Percentiles rank a stretch among this genome's conserved stretches.
Evolutionary conservation across 2,888 invertebrate species (phyloP).

Genomic region (Spodoptera exigua): DNA sequence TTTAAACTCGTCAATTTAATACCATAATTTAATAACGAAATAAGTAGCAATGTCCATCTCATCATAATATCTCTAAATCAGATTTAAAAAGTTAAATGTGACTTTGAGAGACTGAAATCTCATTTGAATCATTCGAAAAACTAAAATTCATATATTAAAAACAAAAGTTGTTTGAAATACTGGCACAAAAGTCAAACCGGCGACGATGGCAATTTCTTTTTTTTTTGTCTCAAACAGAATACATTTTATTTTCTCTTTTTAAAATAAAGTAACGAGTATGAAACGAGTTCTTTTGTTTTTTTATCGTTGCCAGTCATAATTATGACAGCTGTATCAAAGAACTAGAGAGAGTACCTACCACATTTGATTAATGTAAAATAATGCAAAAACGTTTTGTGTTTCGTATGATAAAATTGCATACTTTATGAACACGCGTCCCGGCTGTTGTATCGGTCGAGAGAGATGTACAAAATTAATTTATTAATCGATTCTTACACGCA

Average conservation of each 20-base stretch:
- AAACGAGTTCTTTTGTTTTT: not conserved
- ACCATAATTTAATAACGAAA: too few relatives aligned
- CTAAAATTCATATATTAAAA: too few relatives aligned
- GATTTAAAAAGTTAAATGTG: too few relatives aligned
- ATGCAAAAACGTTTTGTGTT: slow-evolving; percentile 46
- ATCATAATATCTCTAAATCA: too few relatives aligned
- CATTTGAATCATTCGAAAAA: too few relatives aligned
- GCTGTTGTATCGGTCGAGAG: slow-evolving; percentile 29
- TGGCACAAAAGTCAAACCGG: too few relatives aligned
- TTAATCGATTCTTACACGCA: slow-evolving; percentile 60
- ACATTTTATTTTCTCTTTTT: not conserved
- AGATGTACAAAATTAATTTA: slow-evolving; percentile 45
- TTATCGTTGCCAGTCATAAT: not conserved
- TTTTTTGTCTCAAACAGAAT: too few relatives aligned
- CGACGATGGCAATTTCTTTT: too few relatives aligned
- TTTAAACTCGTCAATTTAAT: too few relatives aligned
- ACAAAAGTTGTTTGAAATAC: too few relatives aligned
- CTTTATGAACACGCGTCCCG: slow-evolving; percentile 44
- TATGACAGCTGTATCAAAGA: slow-evolving; percentile 3
- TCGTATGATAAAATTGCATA: slow-evolving; percentile 49
- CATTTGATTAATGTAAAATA: slow-evolving; percentile 42
- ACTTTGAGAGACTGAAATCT: too few relatives aligned
- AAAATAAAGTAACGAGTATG: not conserved
- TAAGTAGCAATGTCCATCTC: too few relatives aligned
- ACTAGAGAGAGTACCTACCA: slow-evolving; percentile 9